Evolutionary conservation across 1,140 invertebrate genomes (phyloP), one percentile per base, ranked within the genome.

Genomic region (Leptinotarsa undecemlineata): DNA sequence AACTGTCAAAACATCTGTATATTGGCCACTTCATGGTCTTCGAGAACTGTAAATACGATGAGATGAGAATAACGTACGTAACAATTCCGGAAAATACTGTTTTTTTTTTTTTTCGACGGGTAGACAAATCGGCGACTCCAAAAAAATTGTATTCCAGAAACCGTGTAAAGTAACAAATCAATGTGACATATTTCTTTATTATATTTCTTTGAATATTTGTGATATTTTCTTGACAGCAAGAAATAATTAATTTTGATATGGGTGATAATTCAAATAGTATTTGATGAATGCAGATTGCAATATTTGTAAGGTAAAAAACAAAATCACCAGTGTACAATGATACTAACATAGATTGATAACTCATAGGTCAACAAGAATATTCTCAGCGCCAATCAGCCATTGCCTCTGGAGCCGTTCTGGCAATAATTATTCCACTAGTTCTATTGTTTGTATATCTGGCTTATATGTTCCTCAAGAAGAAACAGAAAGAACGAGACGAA

Each of bases 371-470:
- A 76, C 91, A 94, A 82, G 92, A 94, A 84, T 93, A 92, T 82
- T 93, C 93, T 48, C 88, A 91, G 4, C 88, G 91, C 57, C 91
- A 93, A 78, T 90, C 93, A 3, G 93, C 93, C 23, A 87, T 92
- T n/a, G 92, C 93, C 5, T 89, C 90, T 79, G 93, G 92, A 66
- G 92, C 95, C 79, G 90, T 94, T 73, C 81, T 93, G 26, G 91
- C 90, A 11, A 89, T 94, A 23, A 85, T 96, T 76, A 85, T 95
- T 72, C 94, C 94, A 0, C 87, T 94, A 33, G 79, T 95, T 15
- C 83, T 95, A 64, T 82, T 93, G 3, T 86, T 94, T 33, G 87
- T 94, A 68, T 94, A 92, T 79, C 85, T 91, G 48, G 90, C 89
- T 42, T 92, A 89, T 84, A 89, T 90, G 84, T 88, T 90, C 84